Conservation (phyloP, 2,888 invertebrate species). For the Ichneumoninae sp. region DNA sequence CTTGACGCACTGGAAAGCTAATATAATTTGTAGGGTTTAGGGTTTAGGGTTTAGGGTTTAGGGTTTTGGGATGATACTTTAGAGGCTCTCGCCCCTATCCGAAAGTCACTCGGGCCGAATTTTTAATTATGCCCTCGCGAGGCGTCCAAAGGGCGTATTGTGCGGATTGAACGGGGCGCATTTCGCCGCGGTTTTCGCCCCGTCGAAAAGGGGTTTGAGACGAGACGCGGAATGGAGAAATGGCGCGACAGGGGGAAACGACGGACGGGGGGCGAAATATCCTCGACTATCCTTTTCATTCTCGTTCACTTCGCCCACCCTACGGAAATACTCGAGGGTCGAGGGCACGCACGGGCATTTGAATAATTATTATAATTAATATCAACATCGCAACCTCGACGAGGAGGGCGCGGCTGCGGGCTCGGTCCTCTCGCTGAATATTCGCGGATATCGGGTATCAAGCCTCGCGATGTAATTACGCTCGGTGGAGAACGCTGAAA, state of each 20-base stretch:
- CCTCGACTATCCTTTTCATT: slow-evolving; percentile 51
- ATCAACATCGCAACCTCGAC: slow-evolving; percentile 48
- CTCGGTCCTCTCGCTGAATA: slow-evolving; percentile 40
- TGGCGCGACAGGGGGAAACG: not conserved
- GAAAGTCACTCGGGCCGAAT: not conserved
- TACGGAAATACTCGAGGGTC: slow-evolving; percentile 40
- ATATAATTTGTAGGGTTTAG: no score
- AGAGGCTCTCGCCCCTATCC: no score
- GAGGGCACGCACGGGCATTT: slow-evolving; percentile 52
- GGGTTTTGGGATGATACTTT: no score
- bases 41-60: no score
- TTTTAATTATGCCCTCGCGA: not conserved
- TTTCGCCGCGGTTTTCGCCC: slow-evolving; percentile 59
- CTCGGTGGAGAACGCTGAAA: slow-evolving; percentile 58
- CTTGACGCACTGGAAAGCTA: no score
- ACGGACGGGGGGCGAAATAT: slow-evolving; percentile 34
- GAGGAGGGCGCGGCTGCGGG: not conserved
- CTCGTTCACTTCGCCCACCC: slow-evolving; percentile 46
- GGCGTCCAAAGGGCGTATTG: no score
- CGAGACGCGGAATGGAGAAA: slow-evolving; percentile 8
- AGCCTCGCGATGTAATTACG: slow-evolving; percentile 69
- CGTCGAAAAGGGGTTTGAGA: not conserved
- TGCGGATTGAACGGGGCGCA: no score
- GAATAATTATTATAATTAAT: slow-evolving; percentile 68
- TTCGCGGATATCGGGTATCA: slow-evolving; percentile 64